Conservation (phyloP, 2,113 vertebrate genomes). For the Melierax canorus region DNA sequence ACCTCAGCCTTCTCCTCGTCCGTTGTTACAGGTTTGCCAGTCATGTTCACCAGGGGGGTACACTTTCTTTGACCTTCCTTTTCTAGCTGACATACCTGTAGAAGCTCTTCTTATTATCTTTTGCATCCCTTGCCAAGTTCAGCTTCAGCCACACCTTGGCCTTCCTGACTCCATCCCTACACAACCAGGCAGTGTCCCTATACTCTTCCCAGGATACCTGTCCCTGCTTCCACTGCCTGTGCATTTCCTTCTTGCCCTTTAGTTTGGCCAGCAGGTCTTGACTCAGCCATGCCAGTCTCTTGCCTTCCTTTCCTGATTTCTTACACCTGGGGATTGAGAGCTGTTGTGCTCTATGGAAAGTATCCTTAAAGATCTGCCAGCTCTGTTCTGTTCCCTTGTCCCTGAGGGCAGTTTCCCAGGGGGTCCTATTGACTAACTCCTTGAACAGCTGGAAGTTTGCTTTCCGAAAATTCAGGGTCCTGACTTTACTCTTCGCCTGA, state of each 20-base stretch:
- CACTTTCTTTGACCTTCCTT: not conserved
- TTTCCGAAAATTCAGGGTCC: not conserved
- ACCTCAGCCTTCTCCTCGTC: not conserved
- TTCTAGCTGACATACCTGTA: not conserved
- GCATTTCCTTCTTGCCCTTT: not conserved
- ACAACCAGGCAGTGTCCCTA: fast-evolving
- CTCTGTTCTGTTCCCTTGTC: not conserved
- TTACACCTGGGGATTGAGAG: not conserved
- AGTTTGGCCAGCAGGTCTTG: not conserved
- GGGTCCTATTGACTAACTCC: not conserved
- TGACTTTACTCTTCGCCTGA: not conserved
- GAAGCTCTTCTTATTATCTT: not conserved
- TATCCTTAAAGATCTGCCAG: not conserved
- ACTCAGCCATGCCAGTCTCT: not conserved
- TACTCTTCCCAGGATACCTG: not conserved
- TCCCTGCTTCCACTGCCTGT: not conserved
- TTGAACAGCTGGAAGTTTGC: not conserved
- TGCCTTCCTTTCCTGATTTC: not conserved
- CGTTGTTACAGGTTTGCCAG: not conserved
- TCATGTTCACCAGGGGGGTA: fast-evolving
- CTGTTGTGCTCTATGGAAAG: not conserved
- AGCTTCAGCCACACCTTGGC: fast-evolving
- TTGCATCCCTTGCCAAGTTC: not conserved
- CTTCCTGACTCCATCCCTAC: not conserved
- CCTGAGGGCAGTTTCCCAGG: not conserved